phyloP scores from a whole-genome alignment of 2,888 invertebrate species.

The Orgyia antiqua region DNA sequence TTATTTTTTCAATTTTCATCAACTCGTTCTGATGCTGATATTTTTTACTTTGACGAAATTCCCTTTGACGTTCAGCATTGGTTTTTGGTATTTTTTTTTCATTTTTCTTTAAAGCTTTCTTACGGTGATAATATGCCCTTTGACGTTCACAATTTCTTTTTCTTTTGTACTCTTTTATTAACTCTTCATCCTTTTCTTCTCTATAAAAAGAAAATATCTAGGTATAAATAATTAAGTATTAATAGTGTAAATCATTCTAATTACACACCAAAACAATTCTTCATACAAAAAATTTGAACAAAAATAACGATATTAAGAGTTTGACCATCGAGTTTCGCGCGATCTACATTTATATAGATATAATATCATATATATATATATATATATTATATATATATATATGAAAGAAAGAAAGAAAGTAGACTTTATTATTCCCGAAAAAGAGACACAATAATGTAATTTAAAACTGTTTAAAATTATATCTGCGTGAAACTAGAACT shows the following conservation, averaged over 20 bases:
- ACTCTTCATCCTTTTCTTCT: conserved; percentile 3
- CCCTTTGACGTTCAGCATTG: no score
- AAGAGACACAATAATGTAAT: no score
- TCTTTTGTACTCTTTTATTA: conserved; percentile 6
- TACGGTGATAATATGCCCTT: conserved; percentile 14
- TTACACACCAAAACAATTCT: conserved; percentile 15
- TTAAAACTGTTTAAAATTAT: no score
- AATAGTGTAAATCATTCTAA: conserved; percentile 14
- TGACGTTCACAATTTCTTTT: conserved; percentile 7
- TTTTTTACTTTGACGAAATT: no score
- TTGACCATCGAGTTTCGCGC: conserved; percentile 16
- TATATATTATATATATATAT: no score
- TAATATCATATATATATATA: conserved; percentile 11
- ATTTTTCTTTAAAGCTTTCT: conserved; percentile 12
- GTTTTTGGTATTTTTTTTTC: conserved; percentile 8
- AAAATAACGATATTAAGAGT: conserved; percentile 19
- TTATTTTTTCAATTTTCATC: conserved; percentile 12
- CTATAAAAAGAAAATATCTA: conserved; percentile 21
- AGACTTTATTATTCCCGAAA: no score
- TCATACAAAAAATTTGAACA: conserved; percentile 16
- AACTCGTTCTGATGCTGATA: conserved; percentile 13
- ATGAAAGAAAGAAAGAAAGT: no score
- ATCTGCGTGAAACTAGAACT: no score
- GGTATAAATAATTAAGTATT: conserved; percentile 15
- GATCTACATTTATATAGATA: conserved; percentile 9